These are phyloP conservation scores for Pristionchus entomophagus DNA, from an alignment of 2,888 invertebrate genomes.

Conservation along the genomic window DNA sequence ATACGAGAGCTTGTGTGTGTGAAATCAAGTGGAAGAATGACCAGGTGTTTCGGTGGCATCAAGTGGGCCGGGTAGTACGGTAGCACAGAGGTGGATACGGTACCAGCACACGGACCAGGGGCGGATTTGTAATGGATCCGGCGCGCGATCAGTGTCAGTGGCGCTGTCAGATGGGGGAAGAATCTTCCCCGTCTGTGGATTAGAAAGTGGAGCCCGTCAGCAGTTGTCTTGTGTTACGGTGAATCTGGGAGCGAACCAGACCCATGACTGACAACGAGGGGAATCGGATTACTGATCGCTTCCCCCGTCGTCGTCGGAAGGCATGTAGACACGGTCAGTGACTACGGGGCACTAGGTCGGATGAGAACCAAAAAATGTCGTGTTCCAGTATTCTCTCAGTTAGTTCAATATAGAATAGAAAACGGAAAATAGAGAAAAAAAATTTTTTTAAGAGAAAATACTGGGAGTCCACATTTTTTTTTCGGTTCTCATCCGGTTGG, in stretches of 20 bases:
- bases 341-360: not conserved
- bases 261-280: not conserved
- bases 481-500: too few species aligned
- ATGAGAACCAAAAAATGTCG: too few species aligned
- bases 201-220: conserved; percentile 3
- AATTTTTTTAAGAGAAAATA: too few species aligned
- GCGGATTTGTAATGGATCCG: conserved; percentile 25
- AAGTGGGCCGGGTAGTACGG: not conserved
- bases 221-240: conserved; percentile 26
- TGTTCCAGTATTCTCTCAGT: too few species aligned
- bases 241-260: not conserved
- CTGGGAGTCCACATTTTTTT: too few species aligned
- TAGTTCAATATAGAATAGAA: too few species aligned
- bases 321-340: conserved; percentile 2
- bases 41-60: not conserved
- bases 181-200: not conserved
- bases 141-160: not conserved
- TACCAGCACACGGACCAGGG: not conserved
- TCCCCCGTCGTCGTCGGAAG: not conserved
- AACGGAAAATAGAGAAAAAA: too few species aligned
- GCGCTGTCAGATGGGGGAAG: conserved; percentile 26
- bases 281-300: conserved; percentile 14
- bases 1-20: not conserved
- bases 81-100: not conserved
- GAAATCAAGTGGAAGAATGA: conserved; percentile 37